Base-by-base conservation (phyloP, 2,888 invertebrate species). In the Pachliopta kotzebuea region DNA sequence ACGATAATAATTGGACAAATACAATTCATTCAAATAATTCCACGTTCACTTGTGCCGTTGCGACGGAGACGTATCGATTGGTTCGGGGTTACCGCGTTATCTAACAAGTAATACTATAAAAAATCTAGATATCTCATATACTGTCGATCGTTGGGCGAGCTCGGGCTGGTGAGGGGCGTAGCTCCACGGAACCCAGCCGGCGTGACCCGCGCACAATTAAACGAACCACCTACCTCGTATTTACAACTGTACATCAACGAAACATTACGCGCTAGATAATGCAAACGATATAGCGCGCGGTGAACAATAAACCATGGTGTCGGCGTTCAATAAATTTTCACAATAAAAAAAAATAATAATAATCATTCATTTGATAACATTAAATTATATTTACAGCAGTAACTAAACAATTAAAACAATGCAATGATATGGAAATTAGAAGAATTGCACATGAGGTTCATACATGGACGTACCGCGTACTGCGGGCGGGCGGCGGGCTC, bases 211-310 rank as follows among this genome's bases (percentile, higher is more conserved):
- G 69, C 70, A 67, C 71, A 84, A 90, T 86, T 73, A 78, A 77
- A 78, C 76, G 73, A 68, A 76, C n/a, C 73, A 75, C 79, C 84
- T 84, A 87, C 79, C 76, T 77, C 80, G 76, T 90, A 90, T 90
- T 87, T 91, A 76, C 74, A 91, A 84, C 86, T 90, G 90, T 91
- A 90, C 90, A 90, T 86, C 80, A 90, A 90, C 88, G 86, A 88
- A 84, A 90, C 83, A 81, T 77, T 79, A 79, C 37, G 11, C 84
- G 11, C 84, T 83, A 86, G 6, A 84, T 83, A 83, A 77, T 81
- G 82, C 83, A 83, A 85, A 87, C 81, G 87, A 86, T 81, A 82
- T 81, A 82, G 87, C 82, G 37, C 37, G 76, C 80, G 86, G 73
- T 84, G 85, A 89, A 90, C 86, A 88, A 88, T 88, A 86, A 89